Percentiles rank a stretch among this genome's conserved stretches.
phyloP scores from a whole-genome alignment of 1,140 invertebrate genomes.

The Ephestia elutella region DNA sequence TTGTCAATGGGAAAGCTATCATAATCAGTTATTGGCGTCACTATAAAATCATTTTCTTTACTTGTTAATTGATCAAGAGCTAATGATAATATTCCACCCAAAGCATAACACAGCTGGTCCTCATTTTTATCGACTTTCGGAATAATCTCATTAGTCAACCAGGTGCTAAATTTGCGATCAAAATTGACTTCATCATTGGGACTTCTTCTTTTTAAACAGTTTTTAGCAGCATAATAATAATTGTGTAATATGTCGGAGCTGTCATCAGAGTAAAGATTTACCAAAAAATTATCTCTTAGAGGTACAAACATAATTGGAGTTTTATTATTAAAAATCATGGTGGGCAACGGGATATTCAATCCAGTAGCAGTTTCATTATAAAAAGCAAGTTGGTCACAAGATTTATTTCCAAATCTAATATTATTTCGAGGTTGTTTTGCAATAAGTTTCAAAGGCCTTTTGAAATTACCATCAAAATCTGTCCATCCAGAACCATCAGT shows the following conservation, averaged over 20 bases:
- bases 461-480: slow-evolving; percentile 27
- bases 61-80: too few species aligned
- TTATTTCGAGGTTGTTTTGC: slow-evolving; percentile 17
- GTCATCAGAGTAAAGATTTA: slow-evolving; percentile 34
- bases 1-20: slow-evolving; percentile 14
- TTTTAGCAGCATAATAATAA: slow-evolving; percentile 48
- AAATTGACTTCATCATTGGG: slow-evolving; percentile 27
- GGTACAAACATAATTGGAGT: slow-evolving; percentile 50
- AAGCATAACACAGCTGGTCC: slow-evolving; percentile 41
- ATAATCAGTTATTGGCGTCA: too few species aligned
- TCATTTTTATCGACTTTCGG: slow-evolving; percentile 49
- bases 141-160: slow-evolving; percentile 39
- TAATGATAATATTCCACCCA: slow-evolving; percentile 43
- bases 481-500: slow-evolving; percentile 47
- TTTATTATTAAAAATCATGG: slow-evolving; percentile 41
- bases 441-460: slow-evolving; percentile 39
- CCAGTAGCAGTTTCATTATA: slow-evolving; percentile 41
- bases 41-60: too few species aligned
- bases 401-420: slow-evolving; percentile 24
- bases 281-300: slow-evolving; percentile 38
- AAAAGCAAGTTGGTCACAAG: slow-evolving; percentile 42
- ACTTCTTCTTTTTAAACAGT: slow-evolving; percentile 32
- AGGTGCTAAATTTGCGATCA: slow-evolving; percentile 45
- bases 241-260: slow-evolving; percentile 33
- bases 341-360: slow-evolving; percentile 39